A percentile compares a stretch with the other conserved stretches of the same genome.
Conservation (phyloP, 2,113 vertebrate species). For the Pao palembangensis region DNA sequence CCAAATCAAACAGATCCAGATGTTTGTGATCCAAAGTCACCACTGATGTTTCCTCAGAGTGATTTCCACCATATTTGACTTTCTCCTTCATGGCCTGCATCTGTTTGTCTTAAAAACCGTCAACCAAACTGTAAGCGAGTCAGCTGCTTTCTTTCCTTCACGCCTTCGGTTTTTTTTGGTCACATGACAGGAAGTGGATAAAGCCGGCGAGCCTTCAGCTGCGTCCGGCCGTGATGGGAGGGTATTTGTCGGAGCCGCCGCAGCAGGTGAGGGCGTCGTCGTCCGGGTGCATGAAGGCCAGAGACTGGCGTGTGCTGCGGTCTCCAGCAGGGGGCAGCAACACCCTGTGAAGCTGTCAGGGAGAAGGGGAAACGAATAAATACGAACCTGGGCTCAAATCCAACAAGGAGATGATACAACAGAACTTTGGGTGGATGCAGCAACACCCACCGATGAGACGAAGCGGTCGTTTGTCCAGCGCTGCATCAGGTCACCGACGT, state of each 20-base stretch:
- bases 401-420: too few relatives aligned
- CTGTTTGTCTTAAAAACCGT: too few relatives aligned
- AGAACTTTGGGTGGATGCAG: neutral
- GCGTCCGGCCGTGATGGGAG: slow-evolving; percentile 40
- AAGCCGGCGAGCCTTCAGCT: neutral
- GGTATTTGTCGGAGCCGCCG: slow-evolving; percentile 69
- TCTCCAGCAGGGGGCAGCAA: slow-evolving; percentile 64
- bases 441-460: slow-evolving; percentile 69
- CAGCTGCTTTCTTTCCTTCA: too few relatives aligned
- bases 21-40: slow-evolving; percentile 11
- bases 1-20: too few relatives aligned
- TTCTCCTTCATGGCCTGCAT: neutral
- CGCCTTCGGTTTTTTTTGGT: too few relatives aligned
- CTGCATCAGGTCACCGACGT: slow-evolving; percentile 78
- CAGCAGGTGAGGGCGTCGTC: slow-evolving; percentile 58
- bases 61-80: slow-evolving; percentile 6
- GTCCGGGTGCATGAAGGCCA: slow-evolving; percentile 71
- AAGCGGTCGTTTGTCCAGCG: slow-evolving; percentile 74
- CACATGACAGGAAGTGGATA: too few relatives aligned
- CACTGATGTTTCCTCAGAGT: neutral
- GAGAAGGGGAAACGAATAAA: neutral
- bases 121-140: too few relatives aligned
- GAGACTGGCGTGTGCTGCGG: slow-evolving; percentile 64
- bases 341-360: slow-evolving; percentile 69
- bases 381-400: too few relatives aligned